Base-by-base conservation (phyloP, 2,888 invertebrate genomes). In the Drosophila neutralis region DNA sequence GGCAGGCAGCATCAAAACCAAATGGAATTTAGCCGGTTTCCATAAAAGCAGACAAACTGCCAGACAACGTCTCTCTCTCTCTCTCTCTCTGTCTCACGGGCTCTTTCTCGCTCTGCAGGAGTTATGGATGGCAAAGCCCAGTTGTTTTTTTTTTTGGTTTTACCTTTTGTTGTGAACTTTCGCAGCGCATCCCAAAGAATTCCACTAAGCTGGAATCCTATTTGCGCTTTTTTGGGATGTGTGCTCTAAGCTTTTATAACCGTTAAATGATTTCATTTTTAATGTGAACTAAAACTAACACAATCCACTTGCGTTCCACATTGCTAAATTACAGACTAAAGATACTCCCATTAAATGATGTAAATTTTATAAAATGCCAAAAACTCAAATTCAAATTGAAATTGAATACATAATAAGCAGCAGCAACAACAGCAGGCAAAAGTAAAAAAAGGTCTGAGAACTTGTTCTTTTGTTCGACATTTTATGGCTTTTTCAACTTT, bases 21-120 rank as follows among this genome's bases (percentile, higher is more conserved):
- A 90, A 89, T 85, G 85, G 85, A 85, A 85, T 90, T 90, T 80
- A 85, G 85, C 85, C 85, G 85, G 85, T 85, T 85, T 90, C 90
- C 85, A 85, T 89, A 87, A 84, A 85, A 90, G 89, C 87, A 79
- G 80, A 69, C 83, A 80, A 79, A 83, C 82, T 60, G 89, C 79
- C 82, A 82, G 80, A 81, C 81, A 48, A 29, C 61, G 36, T n/a
- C 57, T 48, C 56, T 38, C 64, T 66, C 59, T 33, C 67, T 68
- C 63, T 33, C 67, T 68, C 59, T 40, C 61, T 33, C 73, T 68
- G 40, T 40, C n/a, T 11, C 33, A 33, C 51, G 21, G 31, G 18
- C 27, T 18, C 36, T 56, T 36, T 36, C 18, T 31, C 74, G 38
- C 67, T 31, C 66, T 67, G 78, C 74, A 73, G 74, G 82, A 82